phyloP scores from a whole-genome alignment of 2,113 vertebrate species.

The Genyomyrus donnyi region DNA sequence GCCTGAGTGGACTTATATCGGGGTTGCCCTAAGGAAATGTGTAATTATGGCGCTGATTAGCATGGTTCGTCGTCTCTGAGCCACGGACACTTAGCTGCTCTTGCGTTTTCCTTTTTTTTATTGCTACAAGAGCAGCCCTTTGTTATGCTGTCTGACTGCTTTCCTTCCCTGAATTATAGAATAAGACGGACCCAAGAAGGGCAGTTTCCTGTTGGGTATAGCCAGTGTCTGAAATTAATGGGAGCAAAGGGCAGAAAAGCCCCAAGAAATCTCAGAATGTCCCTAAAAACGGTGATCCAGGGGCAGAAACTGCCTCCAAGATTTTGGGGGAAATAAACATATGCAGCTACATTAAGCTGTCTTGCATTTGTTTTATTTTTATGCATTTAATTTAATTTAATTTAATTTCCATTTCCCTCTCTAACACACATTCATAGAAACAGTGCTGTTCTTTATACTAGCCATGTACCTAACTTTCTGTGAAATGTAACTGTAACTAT shows the following conservation, averaged over 20 bases:
- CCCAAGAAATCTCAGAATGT: background rate
- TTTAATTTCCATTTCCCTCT: background rate
- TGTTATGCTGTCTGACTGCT: background rate
- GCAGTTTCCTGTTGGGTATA: background rate
- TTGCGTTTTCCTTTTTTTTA: background rate
- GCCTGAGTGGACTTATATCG: background rate
- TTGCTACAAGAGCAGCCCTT: background rate
- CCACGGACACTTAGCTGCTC: background rate
- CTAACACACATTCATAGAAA: background rate
- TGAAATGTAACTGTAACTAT: background rate
- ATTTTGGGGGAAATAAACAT: background rate
- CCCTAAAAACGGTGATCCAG: background rate
- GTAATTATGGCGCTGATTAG: background rate
- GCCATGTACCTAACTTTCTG: background rate
- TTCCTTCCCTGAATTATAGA: background rate
- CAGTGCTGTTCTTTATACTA: background rate
- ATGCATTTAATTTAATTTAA: background rate
- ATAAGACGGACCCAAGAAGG: background rate
- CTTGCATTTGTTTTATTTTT: background rate
- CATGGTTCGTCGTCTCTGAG: background rate
- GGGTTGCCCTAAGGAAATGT: background rate
- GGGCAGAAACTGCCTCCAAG: background rate
- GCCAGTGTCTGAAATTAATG: background rate
- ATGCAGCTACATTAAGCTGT: background rate
- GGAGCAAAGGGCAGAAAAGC: background rate